Conservation (phyloP, 2,888 invertebrate genomes). For the Cremastinae sp. region DNA sequence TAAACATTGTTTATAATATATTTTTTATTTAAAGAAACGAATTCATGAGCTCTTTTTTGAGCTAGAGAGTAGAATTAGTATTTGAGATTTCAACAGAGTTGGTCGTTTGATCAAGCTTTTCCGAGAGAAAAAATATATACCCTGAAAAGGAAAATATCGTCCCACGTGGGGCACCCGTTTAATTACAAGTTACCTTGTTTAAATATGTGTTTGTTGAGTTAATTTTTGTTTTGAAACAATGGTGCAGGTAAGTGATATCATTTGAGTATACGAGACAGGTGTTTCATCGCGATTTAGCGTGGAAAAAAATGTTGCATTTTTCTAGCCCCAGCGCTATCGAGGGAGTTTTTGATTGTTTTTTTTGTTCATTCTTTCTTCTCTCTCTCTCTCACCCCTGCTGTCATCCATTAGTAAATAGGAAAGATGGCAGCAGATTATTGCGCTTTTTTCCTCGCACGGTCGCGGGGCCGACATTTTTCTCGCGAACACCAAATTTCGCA, state of each 20-base stretch:
- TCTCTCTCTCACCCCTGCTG: constrained; percentile 53
- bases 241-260: constrained; percentile 78
- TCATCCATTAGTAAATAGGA: constrained; percentile 80
- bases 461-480: constrained; percentile 76
- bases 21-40: too few relatives aligned
- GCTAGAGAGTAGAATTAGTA: too few relatives aligned
- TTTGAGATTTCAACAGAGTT: constrained; percentile 40
- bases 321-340: constrained; percentile 69
- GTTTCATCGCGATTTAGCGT: not conserved
- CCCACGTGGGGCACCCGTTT: constrained; percentile 79
- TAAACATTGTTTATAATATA: too few relatives aligned
- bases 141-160: constrained; percentile 79
- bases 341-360: constrained; percentile 79
- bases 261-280: constrained; percentile 64
- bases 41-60: too few relatives aligned
- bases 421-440: constrained; percentile 81
- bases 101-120: constrained; percentile 77
- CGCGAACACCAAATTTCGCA: constrained; percentile 57
- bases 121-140: constrained; percentile 79
- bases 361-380: constrained; percentile 65
- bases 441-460: constrained; percentile 77
- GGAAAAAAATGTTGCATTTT: constrained; percentile 68
- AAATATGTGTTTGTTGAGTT: constrained; percentile 79
- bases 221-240: constrained; percentile 78
- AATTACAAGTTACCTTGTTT: constrained; percentile 79